Evolutionary conservation across 2,888 invertebrate genomes (phyloP).

Genomic region (Branchellion lobata): DNA sequence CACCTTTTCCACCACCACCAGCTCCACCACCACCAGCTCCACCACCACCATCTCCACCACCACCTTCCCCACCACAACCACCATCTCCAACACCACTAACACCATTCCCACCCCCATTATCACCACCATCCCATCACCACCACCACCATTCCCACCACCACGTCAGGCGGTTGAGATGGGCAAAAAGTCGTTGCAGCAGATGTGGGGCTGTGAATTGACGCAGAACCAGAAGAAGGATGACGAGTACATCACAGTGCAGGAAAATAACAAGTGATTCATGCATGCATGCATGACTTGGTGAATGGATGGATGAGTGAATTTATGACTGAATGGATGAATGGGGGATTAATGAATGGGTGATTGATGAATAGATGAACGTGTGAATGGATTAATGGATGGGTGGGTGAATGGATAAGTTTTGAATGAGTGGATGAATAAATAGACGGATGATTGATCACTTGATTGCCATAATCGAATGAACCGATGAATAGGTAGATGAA

Average conservation of each 20-base stretch:
- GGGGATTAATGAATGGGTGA: not conserved
- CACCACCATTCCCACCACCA: not conserved
- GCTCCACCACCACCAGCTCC: too few species aligned
- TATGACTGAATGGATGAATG: not conserved
- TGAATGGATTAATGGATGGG: not conserved
- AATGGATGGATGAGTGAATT: not conserved
- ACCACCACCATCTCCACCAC: too few species aligned
- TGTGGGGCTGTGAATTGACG: slow-evolving; percentile 26
- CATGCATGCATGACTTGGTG: not conserved
- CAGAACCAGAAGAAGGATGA: slow-evolving; percentile 30
- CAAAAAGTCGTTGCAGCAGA: slow-evolving; percentile 9
- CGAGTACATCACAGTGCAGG: not conserved
- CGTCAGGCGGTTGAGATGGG: slow-evolving; percentile 31
- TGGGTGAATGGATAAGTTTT: slow-evolving; percentile 1
- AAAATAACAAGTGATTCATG: not conserved
- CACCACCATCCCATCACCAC: not conserved
- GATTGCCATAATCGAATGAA: not conserved
- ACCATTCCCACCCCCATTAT: too few species aligned
- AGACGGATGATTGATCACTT: not conserved
- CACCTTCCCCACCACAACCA: too few species aligned
- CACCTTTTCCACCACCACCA: not conserved
- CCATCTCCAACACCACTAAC: too few species aligned
- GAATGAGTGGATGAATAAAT: slow-evolving; percentile 2
- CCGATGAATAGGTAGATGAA: not conserved
- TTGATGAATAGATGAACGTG: not conserved